Evolutionary conservation across 2,797 vertebrate genomes (phyloP).

Genomic region (Sebastes vulpes): DNA sequence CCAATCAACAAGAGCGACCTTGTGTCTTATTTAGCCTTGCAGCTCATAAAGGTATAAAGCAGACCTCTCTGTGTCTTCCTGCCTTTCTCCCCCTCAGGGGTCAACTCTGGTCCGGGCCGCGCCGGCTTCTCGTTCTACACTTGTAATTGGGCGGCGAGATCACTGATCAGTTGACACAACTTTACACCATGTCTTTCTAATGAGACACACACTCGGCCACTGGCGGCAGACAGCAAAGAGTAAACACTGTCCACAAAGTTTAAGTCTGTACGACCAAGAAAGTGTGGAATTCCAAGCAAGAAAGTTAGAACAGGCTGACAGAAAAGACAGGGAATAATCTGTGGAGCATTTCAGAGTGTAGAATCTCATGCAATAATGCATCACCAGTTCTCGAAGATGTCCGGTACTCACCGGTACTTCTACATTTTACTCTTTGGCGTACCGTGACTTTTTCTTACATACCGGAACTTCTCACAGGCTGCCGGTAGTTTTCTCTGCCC

Average conservation of each 20-base stretch:
- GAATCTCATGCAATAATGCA: not conserved
- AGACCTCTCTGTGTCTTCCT: not conserved
- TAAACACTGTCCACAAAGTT: not conserved
- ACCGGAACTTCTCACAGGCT: too few species aligned
- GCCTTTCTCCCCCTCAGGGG: conserved; percentile 5
- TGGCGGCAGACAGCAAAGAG: not conserved
- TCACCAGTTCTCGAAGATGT: too few species aligned
- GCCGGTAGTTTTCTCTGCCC: too few species aligned
- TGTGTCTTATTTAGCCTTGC: conserved; percentile 17
- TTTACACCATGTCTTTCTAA: conserved; percentile 48
- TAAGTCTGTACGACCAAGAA: not conserved
- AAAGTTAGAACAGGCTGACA: not conserved
- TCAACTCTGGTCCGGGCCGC: conserved; percentile 15
- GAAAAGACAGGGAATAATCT: not conserved
- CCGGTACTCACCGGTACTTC: too few species aligned
- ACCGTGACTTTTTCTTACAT: too few species aligned
- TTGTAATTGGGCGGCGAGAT: conserved; percentile 65
- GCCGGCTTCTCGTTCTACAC: conserved; percentile 29
- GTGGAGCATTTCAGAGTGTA: not conserved
- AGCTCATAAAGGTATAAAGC: conserved; percentile 23
- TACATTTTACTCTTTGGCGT: too few species aligned
- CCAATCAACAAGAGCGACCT: conserved; percentile 41
- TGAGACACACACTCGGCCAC: conserved; percentile 29
- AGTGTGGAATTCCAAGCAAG: not conserved
- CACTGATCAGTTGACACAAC: conserved; percentile 38